phyloP scores from a whole-genome alignment of 2,888 invertebrate genomes.

The Leucophora obtusa region DNA sequence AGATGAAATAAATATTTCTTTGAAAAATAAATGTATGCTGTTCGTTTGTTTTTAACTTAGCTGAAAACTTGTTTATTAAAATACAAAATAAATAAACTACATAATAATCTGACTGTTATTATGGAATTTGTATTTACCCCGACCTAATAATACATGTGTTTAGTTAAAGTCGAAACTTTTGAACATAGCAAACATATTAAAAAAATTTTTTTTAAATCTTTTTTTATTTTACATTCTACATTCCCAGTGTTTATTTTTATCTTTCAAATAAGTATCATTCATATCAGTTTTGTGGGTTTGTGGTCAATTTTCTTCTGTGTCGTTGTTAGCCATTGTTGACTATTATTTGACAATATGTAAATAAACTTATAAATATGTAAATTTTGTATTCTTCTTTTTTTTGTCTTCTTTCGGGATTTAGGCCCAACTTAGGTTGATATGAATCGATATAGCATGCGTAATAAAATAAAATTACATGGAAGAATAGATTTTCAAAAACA shows the following conservation, averaged over 20 bases:
- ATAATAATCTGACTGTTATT: too few species aligned
- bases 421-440: conserved; percentile 25
- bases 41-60: too few species aligned
- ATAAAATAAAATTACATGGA: conserved; percentile 25
- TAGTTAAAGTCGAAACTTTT: not conserved
- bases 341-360: conserved; percentile 48
- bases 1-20: too few species aligned
- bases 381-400: conserved; percentile 15
- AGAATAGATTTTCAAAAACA: not conserved
- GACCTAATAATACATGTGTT: not conserved
- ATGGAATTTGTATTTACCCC: not conserved
- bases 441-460: conserved; percentile 20
- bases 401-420: conserved; percentile 1
- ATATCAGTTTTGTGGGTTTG: conserved; percentile 23
- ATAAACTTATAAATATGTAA: conserved; percentile 60
- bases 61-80: too few species aligned
- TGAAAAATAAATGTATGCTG: too few species aligned
- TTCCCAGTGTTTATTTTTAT: conserved; percentile 9
- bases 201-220: not conserved
- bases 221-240: not conserved
- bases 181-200: not conserved
- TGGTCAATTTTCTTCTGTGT: conserved; percentile 28
- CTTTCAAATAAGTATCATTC: conserved; percentile 3
- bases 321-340: not conserved
- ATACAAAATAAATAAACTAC: too few species aligned